A percentile compares a stretch with the other conserved stretches of the same genome.
phyloP scores from a whole-genome alignment of 2,113 vertebrate species.

The Xyliphius kryptos region DNA sequence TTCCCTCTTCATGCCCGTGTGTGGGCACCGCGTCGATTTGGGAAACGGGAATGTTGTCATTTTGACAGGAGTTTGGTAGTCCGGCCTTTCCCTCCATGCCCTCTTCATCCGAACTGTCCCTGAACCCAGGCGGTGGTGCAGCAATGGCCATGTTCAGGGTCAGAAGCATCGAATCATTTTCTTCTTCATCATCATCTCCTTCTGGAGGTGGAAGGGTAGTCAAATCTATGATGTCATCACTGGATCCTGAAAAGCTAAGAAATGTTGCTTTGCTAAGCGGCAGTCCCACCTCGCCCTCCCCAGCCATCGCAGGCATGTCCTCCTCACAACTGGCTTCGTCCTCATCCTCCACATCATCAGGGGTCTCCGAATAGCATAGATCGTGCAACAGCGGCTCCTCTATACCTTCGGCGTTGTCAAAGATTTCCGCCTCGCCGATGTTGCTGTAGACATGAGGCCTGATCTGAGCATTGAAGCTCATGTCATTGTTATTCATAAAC shows the following conservation, averaged over 20 bases:
- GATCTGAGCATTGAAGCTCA: conserved; percentile 74
- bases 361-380: conserved; percentile 84
- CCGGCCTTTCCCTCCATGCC: conserved; percentile 61
- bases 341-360: conserved; percentile 88
- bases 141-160: conserved; percentile 92
- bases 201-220: conserved; percentile 87
- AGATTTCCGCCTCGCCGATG: conserved; percentile 76
- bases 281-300: conserved; percentile 29
- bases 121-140: conserved; percentile 88
- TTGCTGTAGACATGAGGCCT: conserved; percentile 79
- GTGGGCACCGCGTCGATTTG: conserved; percentile 86
- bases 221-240: conserved; percentile 94
- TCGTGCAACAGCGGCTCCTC: conserved; percentile 88
- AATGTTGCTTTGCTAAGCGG: conserved; percentile 72
- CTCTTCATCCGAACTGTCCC: conserved; percentile 91
- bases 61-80: conserved; percentile 56
- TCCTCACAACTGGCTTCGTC: conserved; percentile 93
- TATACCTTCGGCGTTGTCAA: conserved; percentile 68
- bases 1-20: conserved; percentile 71
- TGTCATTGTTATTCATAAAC: conserved; percentile 59
- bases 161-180: conserved; percentile 80
- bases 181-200: conserved; percentile 80
- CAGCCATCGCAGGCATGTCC: conserved; percentile 73
- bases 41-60: conserved; percentile 84
- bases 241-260: conserved; percentile 81